phyloP scores from a whole-genome alignment of 2,797 vertebrate genomes.

The Sebastes iracundus region DNA sequence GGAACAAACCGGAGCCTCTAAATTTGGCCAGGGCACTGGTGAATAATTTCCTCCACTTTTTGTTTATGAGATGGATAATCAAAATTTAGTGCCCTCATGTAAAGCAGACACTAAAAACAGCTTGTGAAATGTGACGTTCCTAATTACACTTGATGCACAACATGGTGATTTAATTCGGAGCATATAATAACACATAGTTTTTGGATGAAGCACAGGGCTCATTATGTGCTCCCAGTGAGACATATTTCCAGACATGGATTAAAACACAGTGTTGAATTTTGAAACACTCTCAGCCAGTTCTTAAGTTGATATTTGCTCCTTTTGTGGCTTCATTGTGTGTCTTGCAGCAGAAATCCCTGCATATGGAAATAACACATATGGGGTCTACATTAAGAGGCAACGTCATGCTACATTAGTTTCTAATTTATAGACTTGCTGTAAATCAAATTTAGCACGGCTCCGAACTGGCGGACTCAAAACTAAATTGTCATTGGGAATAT shows the following conservation, averaged over 20 bases:
- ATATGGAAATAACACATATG: slow-evolving; percentile 20
- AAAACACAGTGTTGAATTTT: slow-evolving; percentile 4
- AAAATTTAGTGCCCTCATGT: slow-evolving; percentile 29
- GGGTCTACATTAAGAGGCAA: slow-evolving; percentile 21
- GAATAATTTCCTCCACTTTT: slow-evolving; percentile 9
- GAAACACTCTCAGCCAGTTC: background rate
- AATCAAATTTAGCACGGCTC: slow-evolving; percentile 41
- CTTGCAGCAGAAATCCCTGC: background rate
- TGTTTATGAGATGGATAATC: slow-evolving; percentile 31
- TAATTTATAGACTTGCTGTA: slow-evolving; percentile 26
- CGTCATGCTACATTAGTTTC: background rate
- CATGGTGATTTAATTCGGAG: slow-evolving; percentile 32
- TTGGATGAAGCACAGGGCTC: slow-evolving; percentile 9
- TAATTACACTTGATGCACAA: slow-evolving; percentile 33
- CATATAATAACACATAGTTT: background rate
- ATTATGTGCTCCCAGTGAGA: slow-evolving; percentile 14
- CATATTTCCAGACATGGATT: slow-evolving; percentile 24
- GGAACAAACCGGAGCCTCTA: slow-evolving; percentile 11
- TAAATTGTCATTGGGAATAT: slow-evolving; percentile 34
- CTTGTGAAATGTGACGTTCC: slow-evolving; percentile 23
- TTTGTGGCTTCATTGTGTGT: background rate
- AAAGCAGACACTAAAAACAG: slow-evolving; percentile 27
- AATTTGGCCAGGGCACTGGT: background rate
- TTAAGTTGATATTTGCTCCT: background rate
- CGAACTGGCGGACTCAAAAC: slow-evolving; percentile 27